Evolutionary conservation across 2,888 invertebrate genomes (phyloP).

Genomic region (Mesorhabditis sp.): DNA sequence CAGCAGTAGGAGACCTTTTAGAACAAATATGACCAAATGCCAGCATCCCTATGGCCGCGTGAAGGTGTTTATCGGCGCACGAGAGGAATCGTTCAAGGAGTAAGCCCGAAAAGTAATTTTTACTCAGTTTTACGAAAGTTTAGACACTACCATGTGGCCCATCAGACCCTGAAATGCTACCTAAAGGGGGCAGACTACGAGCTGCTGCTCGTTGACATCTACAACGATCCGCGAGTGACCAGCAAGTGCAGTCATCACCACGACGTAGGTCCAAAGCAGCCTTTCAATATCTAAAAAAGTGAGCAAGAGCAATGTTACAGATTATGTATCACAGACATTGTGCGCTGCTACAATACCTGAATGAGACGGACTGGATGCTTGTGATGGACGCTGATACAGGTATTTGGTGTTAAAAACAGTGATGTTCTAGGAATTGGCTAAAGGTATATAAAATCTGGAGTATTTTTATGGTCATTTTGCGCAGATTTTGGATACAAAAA

Average conservation of each 20-base stretch:
- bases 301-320: not conserved
- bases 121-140: not conserved
- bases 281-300: no score
- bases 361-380: not conserved
- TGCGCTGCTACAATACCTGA: not conserved
- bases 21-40: not conserved
- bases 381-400: constrained; percentile 5
- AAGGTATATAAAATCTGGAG: no score
- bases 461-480: no score
- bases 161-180: not conserved
- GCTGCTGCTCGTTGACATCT: not conserved
- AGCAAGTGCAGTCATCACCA: constrained; percentile 1
- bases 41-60: not conserved
- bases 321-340: not conserved
- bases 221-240: constrained; percentile 2
- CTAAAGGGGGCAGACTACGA: constrained; percentile 1
- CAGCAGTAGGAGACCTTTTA: not conserved
- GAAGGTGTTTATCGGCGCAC: not conserved
- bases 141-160: not conserved
- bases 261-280: constrained; percentile 3
- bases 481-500: no score
- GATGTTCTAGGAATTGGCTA: no score
- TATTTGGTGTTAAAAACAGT: not conserved
- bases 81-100: constrained; percentile 1
- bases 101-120: not conserved